Conservation (phyloP, 2,888 invertebrate species). For the Andrena chrysosceles region DNA sequence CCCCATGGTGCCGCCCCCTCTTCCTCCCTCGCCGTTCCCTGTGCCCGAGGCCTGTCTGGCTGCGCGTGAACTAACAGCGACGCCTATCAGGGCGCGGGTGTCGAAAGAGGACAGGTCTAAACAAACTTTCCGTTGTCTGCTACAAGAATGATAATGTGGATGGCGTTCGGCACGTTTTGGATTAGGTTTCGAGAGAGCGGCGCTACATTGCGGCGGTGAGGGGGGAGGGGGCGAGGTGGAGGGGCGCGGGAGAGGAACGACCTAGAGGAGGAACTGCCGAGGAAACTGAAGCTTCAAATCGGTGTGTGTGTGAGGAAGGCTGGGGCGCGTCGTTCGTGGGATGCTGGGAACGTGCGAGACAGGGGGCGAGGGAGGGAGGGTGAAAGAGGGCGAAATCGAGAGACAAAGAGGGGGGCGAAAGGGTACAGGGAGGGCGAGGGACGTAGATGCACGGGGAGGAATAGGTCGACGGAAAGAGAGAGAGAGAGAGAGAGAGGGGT, state of each 20-base stretch:
- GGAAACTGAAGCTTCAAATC: slow-evolving; percentile 44
- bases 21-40: background rate
- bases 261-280: slow-evolving; percentile 16
- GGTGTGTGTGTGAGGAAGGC: slow-evolving; percentile 13
- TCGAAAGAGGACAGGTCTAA: slow-evolving; percentile 64
- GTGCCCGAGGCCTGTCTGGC: slow-evolving; percentile 3
- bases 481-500: background rate
- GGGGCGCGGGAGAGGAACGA: slow-evolving; percentile 8
- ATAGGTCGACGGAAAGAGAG: background rate
- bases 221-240: background rate
- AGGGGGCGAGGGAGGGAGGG: slow-evolving; percentile 19
- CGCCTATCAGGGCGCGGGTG: slow-evolving; percentile 27
- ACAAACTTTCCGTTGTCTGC: slow-evolving; percentile 81
- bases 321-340: slow-evolving; percentile 4
- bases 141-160: slow-evolving; percentile 82
- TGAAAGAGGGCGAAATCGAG: slow-evolving; percentile 18
- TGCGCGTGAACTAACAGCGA: slow-evolving; percentile 22
- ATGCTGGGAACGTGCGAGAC: background rate
- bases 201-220: slow-evolving; percentile 7
- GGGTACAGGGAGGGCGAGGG: background rate
- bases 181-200: slow-evolving; percentile 75
- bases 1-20: slow-evolving; percentile 14
- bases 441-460: background rate
- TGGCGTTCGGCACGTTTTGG: slow-evolving; percentile 79
- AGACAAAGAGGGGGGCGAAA: slow-evolving; percentile 12